Evolutionary conservation across 2,888 invertebrate species (phyloP), one percentile per base, ranked within the genome.

Genomic region (Drosophila anomalata): DNA sequence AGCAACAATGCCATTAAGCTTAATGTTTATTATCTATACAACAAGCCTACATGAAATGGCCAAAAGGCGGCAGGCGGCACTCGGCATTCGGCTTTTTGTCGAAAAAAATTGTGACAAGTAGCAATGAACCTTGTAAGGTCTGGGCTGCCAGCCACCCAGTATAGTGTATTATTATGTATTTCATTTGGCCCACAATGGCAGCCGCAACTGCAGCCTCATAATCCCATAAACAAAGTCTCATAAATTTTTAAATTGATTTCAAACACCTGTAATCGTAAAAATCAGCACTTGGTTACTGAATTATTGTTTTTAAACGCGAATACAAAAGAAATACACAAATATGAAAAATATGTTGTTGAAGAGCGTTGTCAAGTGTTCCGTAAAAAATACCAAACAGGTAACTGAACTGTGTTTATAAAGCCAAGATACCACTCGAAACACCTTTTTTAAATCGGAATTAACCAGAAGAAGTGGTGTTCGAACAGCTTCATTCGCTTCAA

Each of bases 41-140:
- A 59, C 60, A 50, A 71, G 88, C 88, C 79, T 79, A 82, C 82
- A 85, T 73, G 76, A 62, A 70, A 67, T 50, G 67, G 31, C 52
- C 50, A 48, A 57, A 61, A 44, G 24, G 33, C 53, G 41, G 33
- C 29, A 29, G 29, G 29, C 29, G 29, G 29, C 29, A 9, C 9
- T 29, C 9, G 29, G 29, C 29, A 29, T 8, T 29, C 29, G 29
- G 29, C 29, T 14, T 22, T 36, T 14, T 17, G 14, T 17, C 33
- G 17, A 17, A n/a, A 63, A 73, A 62, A 80, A 76, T 71, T 77
- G 82, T 85, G 87, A 72, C 78, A 76, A 76, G 81, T 82, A 85
- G 86, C 83, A 87, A 83, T 87, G 86, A 83, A 84, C 84, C 86
- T 68, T 73, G 72, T 78, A 79, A 86, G 84, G 84, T 87, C 88